Percentiles rank a stretch among this genome's conserved stretches.
Conservation (phyloP, 2,888 invertebrate genomes). For the Nowickia ferox region DNA sequence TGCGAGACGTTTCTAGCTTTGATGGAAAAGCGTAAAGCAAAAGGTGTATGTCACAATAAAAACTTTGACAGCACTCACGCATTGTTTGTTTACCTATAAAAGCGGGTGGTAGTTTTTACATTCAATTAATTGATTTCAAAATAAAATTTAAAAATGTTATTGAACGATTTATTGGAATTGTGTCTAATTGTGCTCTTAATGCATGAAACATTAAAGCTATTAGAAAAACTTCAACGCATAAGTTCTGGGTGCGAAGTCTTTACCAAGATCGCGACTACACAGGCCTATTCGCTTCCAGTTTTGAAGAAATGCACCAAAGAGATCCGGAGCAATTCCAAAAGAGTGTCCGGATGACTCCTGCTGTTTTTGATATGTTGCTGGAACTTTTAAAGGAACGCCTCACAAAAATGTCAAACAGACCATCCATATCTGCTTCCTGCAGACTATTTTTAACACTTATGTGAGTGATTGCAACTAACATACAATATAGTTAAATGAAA, state of each 20-base stretch:
- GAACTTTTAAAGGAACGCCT: background rate
- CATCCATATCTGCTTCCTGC: background rate
- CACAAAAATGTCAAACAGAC: background rate
- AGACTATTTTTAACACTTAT: constrained; percentile 8
- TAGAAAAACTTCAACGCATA: background rate
- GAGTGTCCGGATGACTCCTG: constrained; percentile 1
- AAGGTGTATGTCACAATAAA: no score
- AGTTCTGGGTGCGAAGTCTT: background rate
- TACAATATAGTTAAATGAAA: no score
- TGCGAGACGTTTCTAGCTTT: no score
- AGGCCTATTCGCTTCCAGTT: no score
- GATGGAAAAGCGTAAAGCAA: no score
- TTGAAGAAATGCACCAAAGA: constrained; percentile 1
- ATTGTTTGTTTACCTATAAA: no score
- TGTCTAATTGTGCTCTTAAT: background rate
- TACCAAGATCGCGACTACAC: no score
- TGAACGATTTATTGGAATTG: background rate
- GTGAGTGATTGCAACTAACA: no score
- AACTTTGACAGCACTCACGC: no score
- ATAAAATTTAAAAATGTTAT: constrained; percentile 22
- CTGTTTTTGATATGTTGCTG: background rate
- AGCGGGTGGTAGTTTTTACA: no score
- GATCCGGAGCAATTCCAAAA: background rate
- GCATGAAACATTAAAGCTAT: no score
- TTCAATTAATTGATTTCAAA: no score